Conservation (phyloP, 2,888 invertebrate species). For the Gymnosoma rotundatum region DNA sequence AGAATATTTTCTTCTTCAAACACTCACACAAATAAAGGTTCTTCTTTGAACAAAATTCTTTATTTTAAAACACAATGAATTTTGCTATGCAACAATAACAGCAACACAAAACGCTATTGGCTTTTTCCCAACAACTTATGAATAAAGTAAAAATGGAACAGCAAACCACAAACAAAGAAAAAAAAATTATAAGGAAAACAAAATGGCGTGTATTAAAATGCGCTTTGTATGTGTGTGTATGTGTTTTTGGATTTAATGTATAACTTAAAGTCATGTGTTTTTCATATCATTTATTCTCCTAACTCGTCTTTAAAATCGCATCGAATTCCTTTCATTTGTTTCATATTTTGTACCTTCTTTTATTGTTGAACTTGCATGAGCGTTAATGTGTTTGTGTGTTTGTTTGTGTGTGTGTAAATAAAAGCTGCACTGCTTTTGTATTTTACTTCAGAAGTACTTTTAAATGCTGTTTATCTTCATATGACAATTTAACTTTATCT, state of each 20-base stretch:
- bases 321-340: too few species aligned
- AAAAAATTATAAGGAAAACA: neutral
- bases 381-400: neutral
- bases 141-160: slow-evolving; percentile 39
- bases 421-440: slow-evolving; percentile 9
- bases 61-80: too few species aligned
- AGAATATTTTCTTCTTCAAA: too few species aligned
- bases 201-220: slow-evolving; percentile 1
- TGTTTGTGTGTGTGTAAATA: neutral
- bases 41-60: too few species aligned
- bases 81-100: neutral
- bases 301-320: too few species aligned
- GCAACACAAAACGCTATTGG: slow-evolving; percentile 2
- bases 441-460: slow-evolving; percentile 67
- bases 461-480: slow-evolving; percentile 74
- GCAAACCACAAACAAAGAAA: too few species aligned
- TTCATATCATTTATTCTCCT: too few species aligned
- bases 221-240: neutral
- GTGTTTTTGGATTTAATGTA: neutral
- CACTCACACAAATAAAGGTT: too few species aligned
- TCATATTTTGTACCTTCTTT: too few species aligned
- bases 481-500: slow-evolving; percentile 75
- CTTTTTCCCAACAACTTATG: slow-evolving; percentile 21
- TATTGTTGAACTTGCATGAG: neutral
- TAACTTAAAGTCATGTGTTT: too few species aligned